These are phyloP conservation scores for Lutraria rhynchaena DNA, from an alignment of 1,140 invertebrate genomes.

Conservation along the genomic window DNA sequence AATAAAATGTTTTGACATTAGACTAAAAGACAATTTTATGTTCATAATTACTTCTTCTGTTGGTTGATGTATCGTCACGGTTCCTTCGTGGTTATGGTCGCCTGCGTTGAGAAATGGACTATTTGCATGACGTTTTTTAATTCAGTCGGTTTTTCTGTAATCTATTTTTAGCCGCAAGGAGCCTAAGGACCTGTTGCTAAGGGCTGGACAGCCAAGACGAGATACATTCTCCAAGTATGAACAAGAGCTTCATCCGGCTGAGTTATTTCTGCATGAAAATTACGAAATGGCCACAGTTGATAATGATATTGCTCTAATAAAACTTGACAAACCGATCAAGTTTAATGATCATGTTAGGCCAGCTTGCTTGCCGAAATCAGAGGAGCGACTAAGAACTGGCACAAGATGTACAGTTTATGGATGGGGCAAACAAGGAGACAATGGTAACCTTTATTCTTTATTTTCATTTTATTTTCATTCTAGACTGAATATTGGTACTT, in stretches of 20 bases:
- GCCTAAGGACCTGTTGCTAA: conserved; percentile 47
- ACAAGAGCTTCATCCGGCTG: conserved; percentile 61
- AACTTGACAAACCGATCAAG: conserved; percentile 93
- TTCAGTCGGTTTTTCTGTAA: neutral
- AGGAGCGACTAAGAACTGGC: conserved; percentile 52
- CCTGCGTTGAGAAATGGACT: too few relatives aligned
- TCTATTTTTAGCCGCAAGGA: conserved; percentile 13
- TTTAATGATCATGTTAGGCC: conserved; percentile 93
- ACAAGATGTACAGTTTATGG: conserved; percentile 69
- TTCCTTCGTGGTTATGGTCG: too few relatives aligned
- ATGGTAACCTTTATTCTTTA: too few relatives aligned
- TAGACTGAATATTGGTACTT: too few relatives aligned
- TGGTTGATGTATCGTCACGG: too few relatives aligned
- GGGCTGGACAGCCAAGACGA: conserved; percentile 65
- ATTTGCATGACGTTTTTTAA: too few relatives aligned
- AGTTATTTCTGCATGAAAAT: conserved; percentile 61
- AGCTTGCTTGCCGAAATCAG: conserved; percentile 85
- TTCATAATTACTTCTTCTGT: too few relatives aligned
- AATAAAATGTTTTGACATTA: too few relatives aligned
- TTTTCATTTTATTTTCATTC: too few relatives aligned
- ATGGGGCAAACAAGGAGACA: conserved; percentile 65
- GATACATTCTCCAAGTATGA: conserved; percentile 63
- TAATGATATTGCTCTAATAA: conserved; percentile 94
- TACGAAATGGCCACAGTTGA: conserved; percentile 87
- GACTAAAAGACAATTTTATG: too few relatives aligned